Conservation (phyloP, 2,797 vertebrate genomes). For the Nothura maculosa region DNA sequence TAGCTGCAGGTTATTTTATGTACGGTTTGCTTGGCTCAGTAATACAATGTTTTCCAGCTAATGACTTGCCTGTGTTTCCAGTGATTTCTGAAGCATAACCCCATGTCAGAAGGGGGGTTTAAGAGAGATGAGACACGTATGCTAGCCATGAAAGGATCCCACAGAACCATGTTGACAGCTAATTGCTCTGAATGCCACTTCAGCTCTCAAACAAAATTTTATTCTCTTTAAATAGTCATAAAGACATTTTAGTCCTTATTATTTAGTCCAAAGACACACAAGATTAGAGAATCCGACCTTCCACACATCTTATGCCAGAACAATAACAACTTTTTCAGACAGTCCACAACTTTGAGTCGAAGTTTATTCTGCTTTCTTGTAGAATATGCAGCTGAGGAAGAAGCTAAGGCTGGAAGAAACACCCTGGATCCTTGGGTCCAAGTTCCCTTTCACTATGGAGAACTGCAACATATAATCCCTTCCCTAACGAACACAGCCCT, state of each 20-base stretch:
- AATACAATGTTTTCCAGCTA: neutral
- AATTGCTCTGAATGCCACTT: neutral
- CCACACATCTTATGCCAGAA: neutral
- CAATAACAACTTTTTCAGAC: neutral
- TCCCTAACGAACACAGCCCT: neutral
- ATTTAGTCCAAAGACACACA: neutral
- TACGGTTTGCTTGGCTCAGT: neutral
- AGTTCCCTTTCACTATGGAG: neutral
- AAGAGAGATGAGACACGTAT: neutral
- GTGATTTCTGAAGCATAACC: neutral
- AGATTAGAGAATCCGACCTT: neutral
- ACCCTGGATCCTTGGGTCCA: neutral
- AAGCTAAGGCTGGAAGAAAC: neutral
- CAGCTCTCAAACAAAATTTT: neutral
- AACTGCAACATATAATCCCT: neutral
- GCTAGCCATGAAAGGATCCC: neutral
- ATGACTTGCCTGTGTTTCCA: neutral
- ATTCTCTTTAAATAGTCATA: neutral
- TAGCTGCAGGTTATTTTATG: neutral
- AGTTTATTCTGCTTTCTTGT: neutral
- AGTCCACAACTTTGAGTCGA: neutral
- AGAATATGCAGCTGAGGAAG: neutral
- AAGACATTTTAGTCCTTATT: neutral
- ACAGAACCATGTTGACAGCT: neutral
- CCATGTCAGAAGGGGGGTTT: neutral